Conservation (phyloP, 2,113 vertebrate genomes). For the Campylomormyrus numenius region DNA sequence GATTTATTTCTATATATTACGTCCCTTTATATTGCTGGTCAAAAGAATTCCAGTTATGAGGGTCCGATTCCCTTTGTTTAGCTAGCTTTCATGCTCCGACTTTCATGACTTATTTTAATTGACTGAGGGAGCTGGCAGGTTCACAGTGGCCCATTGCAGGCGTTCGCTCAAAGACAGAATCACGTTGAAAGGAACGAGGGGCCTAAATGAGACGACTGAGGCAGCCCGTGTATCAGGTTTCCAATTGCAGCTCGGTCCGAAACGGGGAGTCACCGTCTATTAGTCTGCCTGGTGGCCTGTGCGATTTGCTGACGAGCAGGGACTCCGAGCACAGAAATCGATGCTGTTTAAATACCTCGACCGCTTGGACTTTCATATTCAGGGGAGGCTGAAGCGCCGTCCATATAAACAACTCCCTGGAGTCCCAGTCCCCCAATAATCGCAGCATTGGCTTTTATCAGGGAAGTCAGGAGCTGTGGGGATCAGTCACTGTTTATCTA, state of each 20-base stretch:
- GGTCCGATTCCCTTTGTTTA: neutral
- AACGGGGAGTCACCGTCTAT: neutral
- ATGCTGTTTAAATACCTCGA: neutral
- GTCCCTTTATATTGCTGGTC: neutral
- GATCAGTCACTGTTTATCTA: neutral
- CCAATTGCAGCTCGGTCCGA: neutral
- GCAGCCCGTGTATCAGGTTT: neutral
- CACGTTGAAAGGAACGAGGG: neutral
- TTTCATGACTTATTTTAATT: neutral
- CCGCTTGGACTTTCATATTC: neutral
- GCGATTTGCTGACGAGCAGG: neutral
- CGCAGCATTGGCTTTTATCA: neutral
- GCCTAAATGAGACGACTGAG: neutral
- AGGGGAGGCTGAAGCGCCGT: neutral
- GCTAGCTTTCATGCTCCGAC: neutral
- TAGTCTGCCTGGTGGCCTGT: neutral
- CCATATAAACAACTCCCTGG: neutral
- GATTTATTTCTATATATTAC: neutral
- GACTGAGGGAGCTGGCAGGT: neutral
- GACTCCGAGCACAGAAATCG: neutral
- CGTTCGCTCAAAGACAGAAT: neutral
- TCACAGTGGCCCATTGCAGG: neutral
- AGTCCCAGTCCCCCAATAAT: neutral
- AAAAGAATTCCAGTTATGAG: neutral
- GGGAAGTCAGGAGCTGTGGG: neutral